phyloP scores from a whole-genome alignment of 2,888 invertebrate species.

The Carpatolechia fugitivella region DNA sequence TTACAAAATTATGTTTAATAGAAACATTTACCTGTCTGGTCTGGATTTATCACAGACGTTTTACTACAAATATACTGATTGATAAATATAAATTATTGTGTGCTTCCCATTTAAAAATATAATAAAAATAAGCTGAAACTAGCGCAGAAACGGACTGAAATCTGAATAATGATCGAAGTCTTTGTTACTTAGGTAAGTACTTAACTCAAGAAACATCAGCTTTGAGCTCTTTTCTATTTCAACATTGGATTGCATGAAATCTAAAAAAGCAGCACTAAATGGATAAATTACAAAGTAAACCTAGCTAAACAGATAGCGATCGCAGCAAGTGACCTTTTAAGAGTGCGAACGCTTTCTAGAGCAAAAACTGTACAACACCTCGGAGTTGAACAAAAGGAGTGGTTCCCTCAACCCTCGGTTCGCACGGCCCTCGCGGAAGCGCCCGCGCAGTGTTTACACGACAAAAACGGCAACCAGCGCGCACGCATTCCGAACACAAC shows the following conservation, averaged over 20 bases:
- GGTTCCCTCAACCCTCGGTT: conserved; percentile 66
- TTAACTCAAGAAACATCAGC: no score
- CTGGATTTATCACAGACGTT: no score
- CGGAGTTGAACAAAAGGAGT: conserved; percentile 64
- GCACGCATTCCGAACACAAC: conserved; percentile 46
- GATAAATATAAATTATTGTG: no score
- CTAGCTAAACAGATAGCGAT: neutral
- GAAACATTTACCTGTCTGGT: no score
- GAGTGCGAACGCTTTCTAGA: conserved; percentile 1
- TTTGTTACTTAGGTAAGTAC: no score
- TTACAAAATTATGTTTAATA: no score
- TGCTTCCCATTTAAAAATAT: no score
- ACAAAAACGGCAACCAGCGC: conserved; percentile 54
- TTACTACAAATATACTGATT: no score
- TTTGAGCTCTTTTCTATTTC: neutral
- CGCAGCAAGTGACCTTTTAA: conserved; percentile 8
- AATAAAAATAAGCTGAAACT: no score
- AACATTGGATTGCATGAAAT: neutral
- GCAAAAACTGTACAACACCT: conserved; percentile 26
- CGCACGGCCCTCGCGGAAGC: conserved; percentile 70
- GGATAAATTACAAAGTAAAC: neutral
- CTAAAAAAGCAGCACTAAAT: neutral
- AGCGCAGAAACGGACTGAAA: no score
- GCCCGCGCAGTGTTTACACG: conserved; percentile 47
- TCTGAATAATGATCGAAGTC: no score